phyloP scores from a whole-genome alignment of 2,888 invertebrate genomes.

The Coremacera marginata region DNA sequence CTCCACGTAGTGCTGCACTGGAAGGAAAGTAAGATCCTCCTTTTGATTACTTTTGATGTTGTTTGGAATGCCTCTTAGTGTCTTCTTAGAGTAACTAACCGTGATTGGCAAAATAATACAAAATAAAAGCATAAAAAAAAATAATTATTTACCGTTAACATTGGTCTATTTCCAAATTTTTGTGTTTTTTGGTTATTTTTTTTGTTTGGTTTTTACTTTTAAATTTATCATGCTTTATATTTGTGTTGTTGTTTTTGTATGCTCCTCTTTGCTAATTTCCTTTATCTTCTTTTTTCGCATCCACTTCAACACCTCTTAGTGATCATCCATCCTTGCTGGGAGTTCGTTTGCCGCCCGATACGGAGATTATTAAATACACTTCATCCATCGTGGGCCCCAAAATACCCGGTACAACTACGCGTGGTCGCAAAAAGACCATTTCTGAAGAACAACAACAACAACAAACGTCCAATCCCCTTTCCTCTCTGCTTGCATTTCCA shows the following conservation, averaged over 20 bases:
- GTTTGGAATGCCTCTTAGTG: slow-evolving; percentile 43
- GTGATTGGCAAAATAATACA: slow-evolving; percentile 21
- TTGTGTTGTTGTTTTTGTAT: not conserved
- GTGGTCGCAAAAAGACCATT: slow-evolving; percentile 90
- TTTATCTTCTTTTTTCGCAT: slow-evolving; percentile 35
- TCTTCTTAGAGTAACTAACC: slow-evolving; percentile 21
- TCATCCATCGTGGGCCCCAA: slow-evolving; percentile 89
- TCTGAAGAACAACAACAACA: slow-evolving; percentile 78
- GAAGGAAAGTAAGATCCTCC: slow-evolving; percentile 75
- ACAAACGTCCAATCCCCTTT: slow-evolving; percentile 64
- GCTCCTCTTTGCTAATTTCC: not conserved
- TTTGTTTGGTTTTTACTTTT: slow-evolving; percentile 41
- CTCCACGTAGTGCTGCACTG: slow-evolving; percentile 75
- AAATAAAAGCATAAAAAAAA: not conserved
- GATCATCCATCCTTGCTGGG: slow-evolving; percentile 87
- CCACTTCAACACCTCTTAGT: slow-evolving; percentile 69
- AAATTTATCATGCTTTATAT: not conserved
- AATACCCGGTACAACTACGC: slow-evolving; percentile 85
- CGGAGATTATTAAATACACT: slow-evolving; percentile 91
- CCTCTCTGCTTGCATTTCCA: slow-evolving; percentile 71
- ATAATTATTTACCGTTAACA: not conserved
- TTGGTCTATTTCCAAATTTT: slow-evolving; percentile 24
- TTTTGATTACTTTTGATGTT: slow-evolving; percentile 48
- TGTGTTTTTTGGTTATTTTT: slow-evolving; percentile 7
- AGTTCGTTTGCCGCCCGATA: slow-evolving; percentile 87